Conservation (phyloP, 2,113 vertebrate species). For the Sula dactylatra region DNA sequence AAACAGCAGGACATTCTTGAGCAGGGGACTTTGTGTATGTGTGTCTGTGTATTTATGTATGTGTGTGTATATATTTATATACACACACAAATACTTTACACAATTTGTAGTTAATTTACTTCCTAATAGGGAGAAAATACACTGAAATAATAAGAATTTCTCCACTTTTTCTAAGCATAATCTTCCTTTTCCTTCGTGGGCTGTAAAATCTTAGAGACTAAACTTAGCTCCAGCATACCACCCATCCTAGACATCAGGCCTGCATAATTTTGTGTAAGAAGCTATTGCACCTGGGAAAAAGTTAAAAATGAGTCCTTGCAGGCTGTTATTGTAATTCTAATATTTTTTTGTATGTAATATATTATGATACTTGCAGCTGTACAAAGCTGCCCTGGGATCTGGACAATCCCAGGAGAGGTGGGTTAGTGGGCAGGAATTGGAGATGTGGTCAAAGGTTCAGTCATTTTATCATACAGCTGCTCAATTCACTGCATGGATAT, state of each 20-base stretch:
- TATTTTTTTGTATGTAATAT: background rate
- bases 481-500: background rate
- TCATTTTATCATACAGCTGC: background rate
- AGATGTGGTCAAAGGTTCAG: background rate
- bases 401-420: background rate
- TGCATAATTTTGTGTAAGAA: background rate
- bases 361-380: background rate
- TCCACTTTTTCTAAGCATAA: background rate
- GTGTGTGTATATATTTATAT: background rate
- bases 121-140: background rate
- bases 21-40: too few relatives aligned
- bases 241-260: background rate
- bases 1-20: background rate
- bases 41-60: background rate
- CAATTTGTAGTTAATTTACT: background rate
- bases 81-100: background rate
- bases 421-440: background rate
- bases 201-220: background rate
- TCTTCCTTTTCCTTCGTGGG: background rate
- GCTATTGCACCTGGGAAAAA: background rate
- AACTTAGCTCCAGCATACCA: background rate
- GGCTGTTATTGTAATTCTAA: background rate
- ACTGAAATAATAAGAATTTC: background rate
- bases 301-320: background rate
- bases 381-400: background rate